Percentiles rank a stretch among this genome's conserved stretches.
phyloP scores from a whole-genome alignment of 2,888 invertebrate species.

The Meta bourneti region DNA sequence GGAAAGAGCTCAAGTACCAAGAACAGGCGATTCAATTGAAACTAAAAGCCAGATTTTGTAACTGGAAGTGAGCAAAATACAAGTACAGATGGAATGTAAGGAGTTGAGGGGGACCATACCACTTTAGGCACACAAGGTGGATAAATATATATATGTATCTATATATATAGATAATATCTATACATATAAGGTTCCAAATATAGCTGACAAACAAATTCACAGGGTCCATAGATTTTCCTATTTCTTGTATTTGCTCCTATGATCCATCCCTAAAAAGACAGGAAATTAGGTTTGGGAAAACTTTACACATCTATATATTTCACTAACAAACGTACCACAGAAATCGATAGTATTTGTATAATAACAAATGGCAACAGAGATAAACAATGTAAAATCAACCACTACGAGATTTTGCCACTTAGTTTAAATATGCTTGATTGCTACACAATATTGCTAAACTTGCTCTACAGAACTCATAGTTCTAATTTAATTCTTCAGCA shows the following conservation, averaged over 20 bases:
- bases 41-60: conserved; percentile 36
- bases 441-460: no score
- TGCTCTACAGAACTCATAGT: no score
- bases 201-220: conserved; percentile 72
- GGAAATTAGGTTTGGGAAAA: no score
- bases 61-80: conserved; percentile 38
- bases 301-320: no score
- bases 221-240: conserved; percentile 49
- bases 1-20: not conserved
- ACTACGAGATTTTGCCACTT: no score
- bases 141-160: conserved; percentile 62
- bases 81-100: conserved; percentile 74
- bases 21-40: not conserved
- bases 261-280: conserved; percentile 71
- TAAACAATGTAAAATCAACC: no score
- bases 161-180: conserved; percentile 70
- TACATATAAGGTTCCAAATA: conserved; percentile 68
- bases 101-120: conserved; percentile 69
- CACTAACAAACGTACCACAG: no score
- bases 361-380: no score
- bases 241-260: conserved; percentile 48
- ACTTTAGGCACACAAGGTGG: conserved; percentile 75
- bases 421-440: no score
- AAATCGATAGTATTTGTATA: no score
- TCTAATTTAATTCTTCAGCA: no score